These are phyloP conservation scores for Aromia moschata DNA, from an alignment of 2,888 invertebrate species.

Conservation along the genomic window DNA sequence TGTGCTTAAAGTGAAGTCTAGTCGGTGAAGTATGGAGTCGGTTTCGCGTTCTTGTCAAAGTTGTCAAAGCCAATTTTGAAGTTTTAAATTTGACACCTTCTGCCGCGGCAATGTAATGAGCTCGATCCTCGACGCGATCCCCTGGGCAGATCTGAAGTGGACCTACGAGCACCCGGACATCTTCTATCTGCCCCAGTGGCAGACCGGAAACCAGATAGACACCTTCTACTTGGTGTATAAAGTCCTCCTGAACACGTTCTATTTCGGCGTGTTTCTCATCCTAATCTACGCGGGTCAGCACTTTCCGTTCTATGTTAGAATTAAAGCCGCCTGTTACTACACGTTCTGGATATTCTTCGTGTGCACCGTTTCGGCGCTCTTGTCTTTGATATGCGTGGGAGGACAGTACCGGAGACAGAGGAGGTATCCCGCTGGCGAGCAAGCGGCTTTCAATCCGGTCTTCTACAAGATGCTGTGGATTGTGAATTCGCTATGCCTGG, in stretches of 20 bases:
- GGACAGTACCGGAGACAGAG: constrained; percentile 15
- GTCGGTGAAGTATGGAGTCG: too few relatives aligned
- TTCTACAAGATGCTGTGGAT: constrained; percentile 27
- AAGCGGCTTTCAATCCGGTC: not conserved
- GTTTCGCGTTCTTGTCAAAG: not conserved
- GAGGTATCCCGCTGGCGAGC: not conserved
- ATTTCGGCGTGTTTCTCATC: not conserved
- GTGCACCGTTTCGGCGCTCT: constrained; percentile 7
- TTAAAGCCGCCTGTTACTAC: constrained; percentile 22
- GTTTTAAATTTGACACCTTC: constrained; percentile 2
- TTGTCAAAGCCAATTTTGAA: not conserved
- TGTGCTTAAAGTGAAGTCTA: too few relatives aligned
- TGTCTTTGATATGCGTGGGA: constrained; percentile 19
- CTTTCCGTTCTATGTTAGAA: not conserved
- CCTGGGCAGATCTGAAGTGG: constrained; percentile 13
- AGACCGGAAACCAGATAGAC: constrained; percentile 25
- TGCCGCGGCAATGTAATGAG: not conserved
- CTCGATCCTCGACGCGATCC: constrained; percentile 13
- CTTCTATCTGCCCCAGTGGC: constrained; percentile 38
- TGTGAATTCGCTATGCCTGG: constrained; percentile 24
- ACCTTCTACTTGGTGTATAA: constrained; percentile 29
- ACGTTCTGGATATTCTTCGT: constrained; percentile 35
- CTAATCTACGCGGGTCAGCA: constrained; percentile 4
- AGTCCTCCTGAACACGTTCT: constrained; percentile 19
- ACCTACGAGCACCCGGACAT: constrained; percentile 27